Base-by-base conservation (phyloP, 2,797 vertebrate genomes). In the Babyrousa celebensis region DNA sequence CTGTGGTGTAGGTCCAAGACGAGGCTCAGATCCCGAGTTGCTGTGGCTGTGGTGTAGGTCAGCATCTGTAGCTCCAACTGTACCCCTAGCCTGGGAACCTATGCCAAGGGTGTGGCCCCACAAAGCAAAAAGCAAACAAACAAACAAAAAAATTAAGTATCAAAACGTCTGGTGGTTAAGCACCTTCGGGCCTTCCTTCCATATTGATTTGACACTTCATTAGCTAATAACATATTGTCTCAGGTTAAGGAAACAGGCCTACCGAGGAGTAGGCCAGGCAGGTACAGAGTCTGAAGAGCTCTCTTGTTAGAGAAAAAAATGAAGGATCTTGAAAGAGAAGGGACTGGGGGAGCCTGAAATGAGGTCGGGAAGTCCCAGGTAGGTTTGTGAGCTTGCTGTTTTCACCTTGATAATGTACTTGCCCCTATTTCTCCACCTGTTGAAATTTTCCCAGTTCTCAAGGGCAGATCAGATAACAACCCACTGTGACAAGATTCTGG, bases 381-480 rank as follows among this genome's bases (percentile, higher is more conserved):
- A 54, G 52, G 36, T 40, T 88, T 93, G 88, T 72, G n/a, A 67
- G 27, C 23, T 83, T 85, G 58, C 65, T 83, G 43, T 79, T 84
- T 94, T 89, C 67, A 70, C 23, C 48, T 67, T 74, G 54, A 83
- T 21, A 52, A 56, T 63, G 72, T 68, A 77, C 10, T 20, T 62
- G 77, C 40, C 9, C 3, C 14, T n/a, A 65, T 58, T 56, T 56
- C 90, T 83, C 52, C 77, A 78, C 40, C 63, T 72, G 54, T 32
- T 90, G 72, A 83, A 91, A 72, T 68, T 84, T 48, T 92, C 14
- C 60, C 70, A 43, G 4, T 86, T 56, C 60, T 88, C 88, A 84
- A 87, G 40, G 21, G 14, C 32, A 67, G 70, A 78, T 1, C 54
- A 17, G 79, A 84, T 43, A 63, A 65, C 72, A 18, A 40, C 12